Evolutionary conservation across 2,797 vertebrate species (phyloP).

Genomic region (Hapalemur alaotrensis): DNA sequence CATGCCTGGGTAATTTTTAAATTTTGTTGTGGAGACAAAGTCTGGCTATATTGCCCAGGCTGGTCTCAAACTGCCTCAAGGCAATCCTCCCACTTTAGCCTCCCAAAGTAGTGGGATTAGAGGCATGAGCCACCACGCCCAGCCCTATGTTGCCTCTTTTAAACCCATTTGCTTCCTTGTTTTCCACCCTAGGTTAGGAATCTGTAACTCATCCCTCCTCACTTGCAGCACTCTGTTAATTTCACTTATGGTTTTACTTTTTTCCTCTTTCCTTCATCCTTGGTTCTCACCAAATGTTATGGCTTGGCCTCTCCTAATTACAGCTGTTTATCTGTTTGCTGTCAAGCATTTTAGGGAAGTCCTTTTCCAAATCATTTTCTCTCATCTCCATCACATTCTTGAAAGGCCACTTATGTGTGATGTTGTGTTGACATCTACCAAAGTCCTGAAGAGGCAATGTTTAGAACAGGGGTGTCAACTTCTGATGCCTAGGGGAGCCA

Average conservation of each 20-base stretch:
- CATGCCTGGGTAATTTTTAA: background rate
- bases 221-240: background rate
- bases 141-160: background rate
- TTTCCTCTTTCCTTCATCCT: background rate
- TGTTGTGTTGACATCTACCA: background rate
- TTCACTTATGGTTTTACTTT: background rate
- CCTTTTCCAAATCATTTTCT: background rate
- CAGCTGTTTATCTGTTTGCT: background rate
- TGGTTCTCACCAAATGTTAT: background rate
- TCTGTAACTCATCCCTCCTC: background rate
- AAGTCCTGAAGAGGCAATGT: background rate
- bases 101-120: background rate
- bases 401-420: background rate
- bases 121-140: background rate
- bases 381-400: background rate
- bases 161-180: background rate
- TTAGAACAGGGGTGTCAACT: background rate
- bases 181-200: background rate
- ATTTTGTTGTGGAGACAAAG: background rate
- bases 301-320: background rate
- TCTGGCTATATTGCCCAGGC: background rate
- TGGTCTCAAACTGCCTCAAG: background rate
- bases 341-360: constrained; percentile 16
- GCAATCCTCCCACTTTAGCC: background rate
- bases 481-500: background rate